phyloP scores from a whole-genome alignment of 2,113 vertebrate genomes.

The Anguilla japonica region DNA sequence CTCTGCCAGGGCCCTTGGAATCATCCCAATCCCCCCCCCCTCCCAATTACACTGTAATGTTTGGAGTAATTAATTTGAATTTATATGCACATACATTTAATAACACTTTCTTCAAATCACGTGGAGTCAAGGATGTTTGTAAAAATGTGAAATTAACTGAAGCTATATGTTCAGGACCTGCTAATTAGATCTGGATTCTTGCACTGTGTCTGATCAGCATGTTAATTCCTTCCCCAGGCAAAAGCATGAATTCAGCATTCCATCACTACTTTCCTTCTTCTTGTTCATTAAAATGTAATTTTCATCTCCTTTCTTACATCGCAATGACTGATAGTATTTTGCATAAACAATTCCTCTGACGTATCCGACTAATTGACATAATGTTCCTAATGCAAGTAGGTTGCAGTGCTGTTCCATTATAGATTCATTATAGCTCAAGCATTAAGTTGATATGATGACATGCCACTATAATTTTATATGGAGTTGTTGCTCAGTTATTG shows the following conservation, averaged over 20 bases:
- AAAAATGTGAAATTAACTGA: neutral
- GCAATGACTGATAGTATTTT: neutral
- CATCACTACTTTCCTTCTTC: neutral
- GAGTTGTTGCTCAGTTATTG: neutral
- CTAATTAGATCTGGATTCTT: constrained; percentile 12
- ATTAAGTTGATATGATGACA: constrained; percentile 5
- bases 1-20: no score
- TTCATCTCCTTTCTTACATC: neutral
- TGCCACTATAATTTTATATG: neutral
- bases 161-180: neutral
- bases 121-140: constrained; percentile 2
- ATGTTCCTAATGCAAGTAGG: neutral
- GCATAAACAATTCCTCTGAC: neutral
- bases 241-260: neutral
- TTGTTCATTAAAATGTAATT: neutral
- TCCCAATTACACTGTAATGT: no score
- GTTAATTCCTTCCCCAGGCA: neutral
- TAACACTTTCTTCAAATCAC: neutral
- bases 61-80: neutral
- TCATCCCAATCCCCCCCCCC: no score
- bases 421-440: neutral
- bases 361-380: neutral
- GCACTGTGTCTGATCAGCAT: constrained; percentile 11
- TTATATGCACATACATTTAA: constrained; percentile 6
- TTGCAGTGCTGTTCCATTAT: neutral